These are phyloP conservation scores for Pseudoips prasinana DNA, from an alignment of 2,888 invertebrate genomes.

Conservation along the genomic window DNA sequence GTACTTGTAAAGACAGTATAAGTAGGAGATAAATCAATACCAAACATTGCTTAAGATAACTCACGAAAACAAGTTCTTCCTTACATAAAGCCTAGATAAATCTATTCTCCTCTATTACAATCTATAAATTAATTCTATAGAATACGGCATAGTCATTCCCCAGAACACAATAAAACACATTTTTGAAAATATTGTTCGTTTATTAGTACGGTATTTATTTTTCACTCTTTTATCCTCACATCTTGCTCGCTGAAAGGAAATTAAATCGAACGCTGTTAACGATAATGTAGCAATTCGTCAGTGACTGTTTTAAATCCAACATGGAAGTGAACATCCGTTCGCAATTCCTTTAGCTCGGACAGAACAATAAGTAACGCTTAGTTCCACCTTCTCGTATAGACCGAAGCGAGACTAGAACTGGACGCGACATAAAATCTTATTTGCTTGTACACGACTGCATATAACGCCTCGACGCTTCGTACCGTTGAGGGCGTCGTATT, in stretches of 20 bases:
- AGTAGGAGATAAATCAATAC: too few relatives aligned
- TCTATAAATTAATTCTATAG: too few relatives aligned
- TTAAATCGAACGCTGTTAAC: slow-evolving; percentile 66
- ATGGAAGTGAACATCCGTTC: slow-evolving; percentile 56
- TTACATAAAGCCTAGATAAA: too few relatives aligned
- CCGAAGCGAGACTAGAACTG: slow-evolving; percentile 22
- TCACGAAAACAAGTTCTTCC: too few relatives aligned
- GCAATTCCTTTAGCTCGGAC: slow-evolving; percentile 57
- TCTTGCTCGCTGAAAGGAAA: slow-evolving; percentile 37
- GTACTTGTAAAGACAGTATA: too few relatives aligned
- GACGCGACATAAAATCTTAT: slow-evolving; percentile 20
- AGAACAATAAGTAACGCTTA: slow-evolving; percentile 67
- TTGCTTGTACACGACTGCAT: slow-evolving; percentile 6
- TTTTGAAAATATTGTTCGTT: too few relatives aligned
- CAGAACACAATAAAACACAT: too few relatives aligned
- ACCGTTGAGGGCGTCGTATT: slow-evolving; percentile 14
- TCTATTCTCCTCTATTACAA: too few relatives aligned
- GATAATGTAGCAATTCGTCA: slow-evolving; percentile 71
- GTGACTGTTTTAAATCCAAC: slow-evolving; percentile 66
- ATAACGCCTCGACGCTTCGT: not conserved
- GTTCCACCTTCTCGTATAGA: slow-evolving; percentile 42
- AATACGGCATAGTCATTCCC: too few relatives aligned
- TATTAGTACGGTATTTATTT: too few relatives aligned
- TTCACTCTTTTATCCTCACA: slow-evolving; percentile 48
- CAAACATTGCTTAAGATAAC: too few relatives aligned